These are phyloP conservation scores for Agrotis clavis DNA, from an alignment of 2,888 invertebrate genomes.

Conservation along the genomic window DNA sequence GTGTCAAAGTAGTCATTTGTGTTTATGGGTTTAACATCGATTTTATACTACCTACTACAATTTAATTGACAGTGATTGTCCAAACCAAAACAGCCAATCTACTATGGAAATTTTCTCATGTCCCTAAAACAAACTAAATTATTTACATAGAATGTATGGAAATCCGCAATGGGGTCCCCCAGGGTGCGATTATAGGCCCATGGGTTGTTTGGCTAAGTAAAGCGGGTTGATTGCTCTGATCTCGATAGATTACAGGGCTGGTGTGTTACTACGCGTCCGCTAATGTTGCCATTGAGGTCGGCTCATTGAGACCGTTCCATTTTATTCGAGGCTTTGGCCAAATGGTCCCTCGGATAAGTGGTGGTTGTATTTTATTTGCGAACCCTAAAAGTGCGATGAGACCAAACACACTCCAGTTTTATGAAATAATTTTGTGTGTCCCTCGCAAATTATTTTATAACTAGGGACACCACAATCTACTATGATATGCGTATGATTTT, in stretches of 20 bases:
- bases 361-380: slow-evolving; percentile 54
- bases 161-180: slow-evolving; percentile 46
- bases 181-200: slow-evolving; percentile 54
- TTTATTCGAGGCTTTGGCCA: slow-evolving; percentile 63
- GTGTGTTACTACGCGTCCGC: slow-evolving; percentile 45
- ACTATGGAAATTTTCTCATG: background rate
- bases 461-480: no score
- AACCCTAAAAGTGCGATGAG: slow-evolving; percentile 11
- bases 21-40: background rate
- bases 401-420: slow-evolving; percentile 6
- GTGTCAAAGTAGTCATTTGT: background rate
- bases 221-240: slow-evolving; percentile 55
- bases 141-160: slow-evolving; percentile 33
- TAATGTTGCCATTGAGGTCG: slow-evolving; percentile 62
- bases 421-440: background rate
- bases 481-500: no score
- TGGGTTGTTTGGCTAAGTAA: slow-evolving; percentile 53
- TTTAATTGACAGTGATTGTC: background rate
- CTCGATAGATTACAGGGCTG: slow-evolving; percentile 53
- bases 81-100: background rate
- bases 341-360: slow-evolving; percentile 52
- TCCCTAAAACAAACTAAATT: slow-evolving; percentile 10
- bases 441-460: no score
- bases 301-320: slow-evolving; percentile 61
- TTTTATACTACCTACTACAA: slow-evolving; percentile 4